Evolutionary conservation across 1,140 invertebrate species (phyloP), one percentile per base, ranked within the genome.

Genomic region (Euborellia annulipes): DNA sequence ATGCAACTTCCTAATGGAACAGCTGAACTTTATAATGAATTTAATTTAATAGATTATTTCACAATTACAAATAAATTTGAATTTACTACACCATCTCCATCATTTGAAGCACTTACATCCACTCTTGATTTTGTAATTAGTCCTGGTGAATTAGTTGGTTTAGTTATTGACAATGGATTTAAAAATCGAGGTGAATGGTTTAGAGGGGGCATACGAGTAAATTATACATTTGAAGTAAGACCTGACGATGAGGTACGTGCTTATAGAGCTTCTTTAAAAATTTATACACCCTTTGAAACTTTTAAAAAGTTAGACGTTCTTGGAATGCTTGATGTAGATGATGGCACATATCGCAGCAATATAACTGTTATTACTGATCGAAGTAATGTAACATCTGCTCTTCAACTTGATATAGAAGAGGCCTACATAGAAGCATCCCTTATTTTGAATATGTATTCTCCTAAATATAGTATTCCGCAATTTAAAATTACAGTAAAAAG

Each of bases 61-160:
- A 68, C 73, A 44, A 73, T 82, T 47, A 68, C 67, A 16, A 84
- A 85, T 62, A 68, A 72, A 0, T 55, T 85, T 1, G 71, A 70
- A 43, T 51, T 84, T 0, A 63, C 64, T 30, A 76, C 79, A 1
- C 78, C 80, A 0, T 83, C 76, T 52, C 53, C 55, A 46, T 56
- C 54, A 17, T 67, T 70, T 17, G 68, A 68, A 44, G 69, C 76
- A 49, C 14, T 80, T 7, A 72, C 68, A 47, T 78, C 71, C 0
- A 58, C 67, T 20, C 75, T 72, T 50, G 66, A 72, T 2, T 71
- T 82, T 34, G 59, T 72, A 36, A 58, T 78, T 0, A 60, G 71
- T 21, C 52, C 75, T 14, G 67, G 71, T 8, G 65, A 69, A 36
- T 64, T 65, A 9, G 75, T 76, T 53, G 68, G 71, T 30, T 62